phyloP scores from a whole-genome alignment of 1,140 invertebrate genomes.

The Adoxophyes honmai region DNA sequence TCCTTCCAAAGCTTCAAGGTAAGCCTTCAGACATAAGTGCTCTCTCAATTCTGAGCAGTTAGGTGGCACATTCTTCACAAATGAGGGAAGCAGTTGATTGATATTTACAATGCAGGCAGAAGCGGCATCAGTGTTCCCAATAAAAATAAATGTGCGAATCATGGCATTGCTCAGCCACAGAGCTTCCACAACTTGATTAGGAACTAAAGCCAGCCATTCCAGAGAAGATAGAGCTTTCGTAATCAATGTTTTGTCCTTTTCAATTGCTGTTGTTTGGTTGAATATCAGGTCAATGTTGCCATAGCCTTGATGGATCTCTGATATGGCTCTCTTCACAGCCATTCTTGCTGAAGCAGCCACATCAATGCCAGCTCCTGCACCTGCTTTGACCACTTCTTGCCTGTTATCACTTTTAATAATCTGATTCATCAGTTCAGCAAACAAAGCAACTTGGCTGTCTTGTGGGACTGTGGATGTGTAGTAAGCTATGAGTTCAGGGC shows the following conservation, averaged over 20 bases:
- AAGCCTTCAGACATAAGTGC: constrained; percentile 87
- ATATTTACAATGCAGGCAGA: constrained; percentile 77
- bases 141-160: constrained; percentile 85
- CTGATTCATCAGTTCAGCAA: constrained; percentile 87
- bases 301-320: constrained; percentile 64
- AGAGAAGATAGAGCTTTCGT: constrained; percentile 85
- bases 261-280: constrained; percentile 61
- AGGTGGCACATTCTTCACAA: constrained; percentile 50
- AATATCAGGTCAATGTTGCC: constrained; percentile 60
- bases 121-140: constrained; percentile 72
- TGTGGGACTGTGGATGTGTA: constrained; percentile 88
- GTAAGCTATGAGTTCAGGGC: constrained; percentile 87
- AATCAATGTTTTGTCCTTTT: constrained; percentile 79
- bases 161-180: constrained; percentile 93
- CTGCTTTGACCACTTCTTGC: constrained; percentile 68
- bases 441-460: constrained; percentile 85
- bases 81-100: constrained; percentile 57
- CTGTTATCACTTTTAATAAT: constrained; percentile 81
- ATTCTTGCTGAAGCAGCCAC: constrained; percentile 89
- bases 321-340: constrained; percentile 88
- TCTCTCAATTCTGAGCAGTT: constrained; percentile 82
- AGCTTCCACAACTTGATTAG: constrained; percentile 87
- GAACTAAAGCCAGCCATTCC: constrained; percentile 92
- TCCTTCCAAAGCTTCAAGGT: constrained; percentile 89
- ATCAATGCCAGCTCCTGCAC: constrained; percentile 84